phyloP scores from a whole-genome alignment of 1,140 invertebrate species.

The Drosophila sp. region DNA sequence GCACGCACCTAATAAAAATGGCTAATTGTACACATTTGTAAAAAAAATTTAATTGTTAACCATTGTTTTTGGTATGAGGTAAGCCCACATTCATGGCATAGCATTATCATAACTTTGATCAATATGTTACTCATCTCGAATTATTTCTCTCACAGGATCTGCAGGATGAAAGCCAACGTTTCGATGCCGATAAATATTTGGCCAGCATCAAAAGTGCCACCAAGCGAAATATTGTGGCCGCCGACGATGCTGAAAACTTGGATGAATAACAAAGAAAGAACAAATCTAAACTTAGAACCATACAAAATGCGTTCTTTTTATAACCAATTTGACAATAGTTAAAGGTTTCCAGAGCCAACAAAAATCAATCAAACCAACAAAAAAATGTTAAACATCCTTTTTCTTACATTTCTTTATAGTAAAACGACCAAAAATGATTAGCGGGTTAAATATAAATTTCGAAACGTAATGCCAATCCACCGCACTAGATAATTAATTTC shows the following conservation, averaged over 20 bases:
- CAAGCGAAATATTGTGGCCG: slow-evolving; percentile 76
- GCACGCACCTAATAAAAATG: slow-evolving; percentile 23
- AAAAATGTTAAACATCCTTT: not conserved
- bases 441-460: not conserved
- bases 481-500: not conserved
- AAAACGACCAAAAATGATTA: slow-evolving; percentile 6
- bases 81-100: slow-evolving; percentile 1
- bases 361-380: not conserved
- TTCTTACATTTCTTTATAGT: slow-evolving; percentile 4
- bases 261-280: slow-evolving; percentile 52
- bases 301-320: slow-evolving; percentile 3
- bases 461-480: not conserved
- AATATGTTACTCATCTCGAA: not conserved
- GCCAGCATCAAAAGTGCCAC: slow-evolving; percentile 68
- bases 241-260: slow-evolving; percentile 68
- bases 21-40: slow-evolving; percentile 30
- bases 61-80: slow-evolving; percentile 24
- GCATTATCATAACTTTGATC: not conserved
- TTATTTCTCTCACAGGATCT: slow-evolving; percentile 64
- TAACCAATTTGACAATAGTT: slow-evolving; percentile 44
- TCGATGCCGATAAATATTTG: slow-evolving; percentile 81
- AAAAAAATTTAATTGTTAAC: slow-evolving; percentile 13
- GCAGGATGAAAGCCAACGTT: slow-evolving; percentile 78
- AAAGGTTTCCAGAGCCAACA: slow-evolving; percentile 4
- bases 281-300: not conserved